Conservation (phyloP, 2,113 vertebrate genomes). For the Strix uralensis region DNA sequence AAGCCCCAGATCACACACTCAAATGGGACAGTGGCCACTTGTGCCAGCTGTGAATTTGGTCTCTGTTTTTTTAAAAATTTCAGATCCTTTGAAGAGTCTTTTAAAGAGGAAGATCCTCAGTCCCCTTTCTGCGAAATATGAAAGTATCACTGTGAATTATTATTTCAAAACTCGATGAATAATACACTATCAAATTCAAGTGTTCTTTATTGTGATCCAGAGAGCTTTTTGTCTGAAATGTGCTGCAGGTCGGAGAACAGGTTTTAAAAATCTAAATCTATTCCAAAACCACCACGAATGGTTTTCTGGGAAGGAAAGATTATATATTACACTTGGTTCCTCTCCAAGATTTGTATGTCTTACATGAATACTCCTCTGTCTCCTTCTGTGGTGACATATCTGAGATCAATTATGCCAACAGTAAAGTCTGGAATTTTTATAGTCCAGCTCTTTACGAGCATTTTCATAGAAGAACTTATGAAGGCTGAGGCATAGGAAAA, state of each 20-base stretch:
- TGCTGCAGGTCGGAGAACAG: not conserved
- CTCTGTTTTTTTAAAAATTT: not conserved
- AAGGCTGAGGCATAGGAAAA: conserved; percentile 50
- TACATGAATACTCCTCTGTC: conserved; percentile 55
- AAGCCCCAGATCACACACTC: not conserved
- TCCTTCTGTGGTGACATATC: conserved; percentile 57
- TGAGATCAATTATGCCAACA: conserved; percentile 58
- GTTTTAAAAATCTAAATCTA: conserved; percentile 11
- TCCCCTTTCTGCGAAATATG: not conserved
- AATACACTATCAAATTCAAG: not conserved
- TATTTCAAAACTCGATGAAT: not conserved
- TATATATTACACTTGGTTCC: conserved; percentile 37
- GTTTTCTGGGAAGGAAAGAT: conserved; percentile 47
- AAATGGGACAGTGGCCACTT: not conserved
- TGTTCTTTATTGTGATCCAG: not conserved
- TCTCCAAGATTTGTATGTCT: conserved; percentile 46
- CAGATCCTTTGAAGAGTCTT: not conserved
- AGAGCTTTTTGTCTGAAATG: not conserved
- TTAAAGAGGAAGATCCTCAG: not conserved
- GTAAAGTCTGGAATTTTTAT: conserved; percentile 62
- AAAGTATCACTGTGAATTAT: not conserved
- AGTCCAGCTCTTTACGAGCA: conserved; percentile 12
- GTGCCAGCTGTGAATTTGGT: not conserved
- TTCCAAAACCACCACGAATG: not conserved
- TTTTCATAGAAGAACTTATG: conserved; percentile 39